Evolutionary conservation across 2,797 vertebrate species (phyloP), one percentile per base, ranked within the genome.

Genomic region (Syngnathus acus): DNA sequence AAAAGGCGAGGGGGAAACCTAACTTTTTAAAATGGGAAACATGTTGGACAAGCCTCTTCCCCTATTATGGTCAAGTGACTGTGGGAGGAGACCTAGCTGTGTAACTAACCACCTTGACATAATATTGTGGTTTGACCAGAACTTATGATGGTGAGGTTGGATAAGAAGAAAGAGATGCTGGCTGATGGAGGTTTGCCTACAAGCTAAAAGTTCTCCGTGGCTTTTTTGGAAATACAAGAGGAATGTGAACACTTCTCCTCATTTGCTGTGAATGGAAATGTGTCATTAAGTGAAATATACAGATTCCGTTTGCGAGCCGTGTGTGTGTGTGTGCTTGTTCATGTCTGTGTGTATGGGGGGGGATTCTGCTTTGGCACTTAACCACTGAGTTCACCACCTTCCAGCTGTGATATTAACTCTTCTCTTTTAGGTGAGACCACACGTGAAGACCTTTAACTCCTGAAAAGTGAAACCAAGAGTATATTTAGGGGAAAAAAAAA

Each of bases 11-110:
- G 77, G 78, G 71, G 74, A 65, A 68, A 59, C n/a, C 78, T 77
- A 61, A 75, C 78, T 78, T 66, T 63, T 66, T 59, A 69, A 85
- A 80, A 84, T 65, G 83, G 83, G 89, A 89, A 92, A 92, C 88
- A 91, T 90, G 89, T 91, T 85, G 88, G 89, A 90, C 88, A 90
- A 90, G 90, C 86, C 81, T 82, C 87, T 91, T 91, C 87, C 83
- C 80, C 73, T 82, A 78, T 83, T 73, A 86, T 79, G 85, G 86
- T 89, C 83, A 85, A 82, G 85, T 72, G 83, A 89, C 87, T 85
- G 78, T 85, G 80, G 89, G 84, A 91, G 86, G 82, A 86, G 86
- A 84, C 86, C 79, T 32, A 32, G 32, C 32, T 83, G 87, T 87
- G 88, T 85, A 87, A 88, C 86, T 83, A 84, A 87, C 87, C 83